Evolutionary conservation across 2,888 invertebrate species (phyloP), one percentile per base, ranked within the genome.

Genomic region (Chloroclystis v-ata): DNA sequence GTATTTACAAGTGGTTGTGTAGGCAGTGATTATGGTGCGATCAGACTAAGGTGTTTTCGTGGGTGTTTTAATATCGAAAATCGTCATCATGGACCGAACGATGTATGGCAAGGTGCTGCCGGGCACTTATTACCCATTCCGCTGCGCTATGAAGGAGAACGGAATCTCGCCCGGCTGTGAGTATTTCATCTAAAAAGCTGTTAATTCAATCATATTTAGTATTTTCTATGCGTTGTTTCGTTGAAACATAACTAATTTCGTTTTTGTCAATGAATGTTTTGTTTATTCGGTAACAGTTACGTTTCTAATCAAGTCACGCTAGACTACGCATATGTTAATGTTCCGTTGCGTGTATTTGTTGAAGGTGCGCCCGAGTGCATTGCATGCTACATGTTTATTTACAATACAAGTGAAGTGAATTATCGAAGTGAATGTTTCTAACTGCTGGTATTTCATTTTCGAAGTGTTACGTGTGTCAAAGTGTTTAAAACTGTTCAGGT

Each of bases 81-180:
- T 68, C 72, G 68, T 63, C 64, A 68, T 71, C 76, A 86, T 96
- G 95, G 95, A 96, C 90, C 91, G 95, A 76, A 94, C 95, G 78
- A 95, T 95, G 95, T 96, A 96, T 78, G 95, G 95, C 61, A 95
- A 95, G 89, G 91, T 95, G 72, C 91, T 92, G 76, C 95, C 94
- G 43, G 94, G 95, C 68, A 93, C 93, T 73, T 92, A 95, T 80
- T 94, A 95, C 70, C 95, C 96, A 42, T 96, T 94, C 82, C 92
- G 95, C 81, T 95, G 95, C 78, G 92, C 94, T 43, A 90, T 94
- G 77, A 93, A 91, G 78, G 89, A 92, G 84, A 94, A 94, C 84
- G 95, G 94, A 71, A 94, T 93, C 60, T 92, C 93, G 67, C 95
- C 95, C 64, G 95, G 94, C 89, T 95, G 95, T 95, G 90, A 95